Evolutionary conservation across 1,140 invertebrate genomes (phyloP).

Genomic region (Drosophila baimaii): DNA sequence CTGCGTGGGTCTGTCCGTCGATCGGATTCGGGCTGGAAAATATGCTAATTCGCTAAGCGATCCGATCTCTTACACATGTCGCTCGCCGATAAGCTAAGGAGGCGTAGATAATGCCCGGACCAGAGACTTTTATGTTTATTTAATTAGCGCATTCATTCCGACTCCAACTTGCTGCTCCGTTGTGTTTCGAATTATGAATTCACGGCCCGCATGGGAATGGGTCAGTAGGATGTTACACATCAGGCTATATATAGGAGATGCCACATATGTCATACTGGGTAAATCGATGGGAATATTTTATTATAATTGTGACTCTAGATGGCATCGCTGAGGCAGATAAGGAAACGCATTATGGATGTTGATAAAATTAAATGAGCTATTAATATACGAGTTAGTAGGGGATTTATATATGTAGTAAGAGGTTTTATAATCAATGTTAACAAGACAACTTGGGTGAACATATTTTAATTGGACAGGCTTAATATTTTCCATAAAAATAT

Average conservation of each 20-base stretch:
- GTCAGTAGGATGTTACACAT: slow-evolving; percentile 30
- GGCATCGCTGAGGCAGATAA: not conserved
- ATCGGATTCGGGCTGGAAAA: slow-evolving; percentile 1
- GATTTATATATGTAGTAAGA: not conserved
- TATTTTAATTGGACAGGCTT: not conserved
- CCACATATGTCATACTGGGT: slow-evolving; percentile 16
- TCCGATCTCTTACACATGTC: slow-evolving; percentile 65
- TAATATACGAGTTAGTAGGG: not conserved
- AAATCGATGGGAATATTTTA: slow-evolving; percentile 12
- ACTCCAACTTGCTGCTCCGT: not conserved
- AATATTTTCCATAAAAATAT: not conserved
- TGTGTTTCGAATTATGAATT: slow-evolving; percentile 69
- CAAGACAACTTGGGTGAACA: not conserved
- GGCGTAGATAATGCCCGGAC: slow-evolving; percentile 72
- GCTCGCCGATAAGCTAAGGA: slow-evolving; percentile 74
- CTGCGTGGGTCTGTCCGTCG: slow-evolving; percentile 53
- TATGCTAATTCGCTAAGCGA: slow-evolving; percentile 61
- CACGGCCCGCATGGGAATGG: slow-evolving; percentile 31
- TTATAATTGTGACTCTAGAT: slow-evolving; percentile 2
- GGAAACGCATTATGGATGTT: slow-evolving; percentile 3
- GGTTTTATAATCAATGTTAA: not conserved
- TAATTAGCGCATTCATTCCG: slow-evolving; percentile 73
- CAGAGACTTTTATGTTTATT: slow-evolving; percentile 73
- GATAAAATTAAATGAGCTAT: slow-evolving; percentile 8
- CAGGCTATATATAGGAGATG: slow-evolving; percentile 22